A percentile compares a stretch with the other conserved stretches of the same genome.
Evolutionary conservation across 2,113 vertebrate genomes (phyloP).

Genomic region (Pandion haliaetus): DNA sequence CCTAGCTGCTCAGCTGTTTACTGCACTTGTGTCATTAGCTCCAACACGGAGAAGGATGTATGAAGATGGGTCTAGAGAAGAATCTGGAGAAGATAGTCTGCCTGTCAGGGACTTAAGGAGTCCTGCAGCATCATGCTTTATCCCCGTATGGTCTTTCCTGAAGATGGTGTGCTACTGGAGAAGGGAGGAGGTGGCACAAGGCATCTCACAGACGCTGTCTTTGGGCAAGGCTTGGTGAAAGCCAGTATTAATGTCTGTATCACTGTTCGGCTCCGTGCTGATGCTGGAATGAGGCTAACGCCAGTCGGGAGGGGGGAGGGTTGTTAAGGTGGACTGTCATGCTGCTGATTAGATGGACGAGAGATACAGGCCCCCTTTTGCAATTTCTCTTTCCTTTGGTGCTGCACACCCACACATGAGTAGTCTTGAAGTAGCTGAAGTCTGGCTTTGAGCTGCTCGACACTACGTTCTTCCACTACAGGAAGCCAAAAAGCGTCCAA

Average conservation of each 20-base stretch:
- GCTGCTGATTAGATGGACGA: background rate
- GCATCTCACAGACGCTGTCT: background rate
- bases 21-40: background rate
- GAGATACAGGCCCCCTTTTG: background rate
- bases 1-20: conserved; percentile 56
- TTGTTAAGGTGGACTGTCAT: conserved; percentile 28
- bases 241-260: background rate
- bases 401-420: background rate
- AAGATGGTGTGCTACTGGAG: background rate
- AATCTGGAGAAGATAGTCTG: background rate
- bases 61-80: background rate
- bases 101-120: background rate
- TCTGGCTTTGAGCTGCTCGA: background rate
- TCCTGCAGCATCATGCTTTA: background rate
- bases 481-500: background rate
- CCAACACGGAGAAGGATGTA: background rate
- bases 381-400: background rate
- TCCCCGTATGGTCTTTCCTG: background rate
- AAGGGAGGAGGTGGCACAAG: background rate
- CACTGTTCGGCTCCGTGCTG: background rate
- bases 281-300: conserved; percentile 45
- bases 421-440: background rate
- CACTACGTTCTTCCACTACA: background rate
- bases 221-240: background rate
- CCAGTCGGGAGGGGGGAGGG: conserved; percentile 26